These are phyloP conservation scores for Virgularia gustaviana DNA, from an alignment of 92 coral and sea anemone genomes.

Conservation along the genomic window DNA sequence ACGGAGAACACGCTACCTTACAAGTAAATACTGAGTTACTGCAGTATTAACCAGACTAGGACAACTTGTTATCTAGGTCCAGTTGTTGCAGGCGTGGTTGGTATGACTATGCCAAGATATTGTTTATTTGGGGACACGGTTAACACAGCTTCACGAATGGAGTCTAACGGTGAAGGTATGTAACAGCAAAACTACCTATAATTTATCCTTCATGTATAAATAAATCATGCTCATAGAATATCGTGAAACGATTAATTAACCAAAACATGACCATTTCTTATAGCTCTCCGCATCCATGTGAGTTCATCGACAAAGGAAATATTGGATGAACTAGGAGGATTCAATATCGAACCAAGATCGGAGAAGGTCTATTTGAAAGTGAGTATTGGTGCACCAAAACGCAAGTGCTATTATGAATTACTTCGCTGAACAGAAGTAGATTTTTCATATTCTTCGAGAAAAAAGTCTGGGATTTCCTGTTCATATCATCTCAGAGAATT, in stretches of 20 bases:
- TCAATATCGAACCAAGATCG: slow-evolving; percentile 52
- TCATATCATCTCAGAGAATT: neutral
- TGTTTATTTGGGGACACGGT: slow-evolving; percentile 96
- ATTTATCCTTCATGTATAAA: too few relatives aligned
- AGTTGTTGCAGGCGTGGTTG: slow-evolving; percentile 93
- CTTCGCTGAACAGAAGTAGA: too few relatives aligned
- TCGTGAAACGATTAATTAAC: neutral
- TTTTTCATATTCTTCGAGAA: too few relatives aligned
- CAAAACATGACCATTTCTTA: neutral
- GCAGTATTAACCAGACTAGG: too few relatives aligned
- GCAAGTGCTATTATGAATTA: too few relatives aligned
- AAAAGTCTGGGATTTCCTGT: neutral
- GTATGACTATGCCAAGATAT: slow-evolving; percentile 92
- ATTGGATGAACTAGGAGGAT: slow-evolving; percentile 65
- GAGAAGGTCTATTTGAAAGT: slow-evolving; percentile 72
- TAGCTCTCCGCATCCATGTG: slow-evolving; percentile 77
- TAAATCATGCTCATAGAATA: too few relatives aligned
- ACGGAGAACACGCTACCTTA: too few relatives aligned
- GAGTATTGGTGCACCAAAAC: too few relatives aligned
- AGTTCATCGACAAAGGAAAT: slow-evolving; percentile 64
- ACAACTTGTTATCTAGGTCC: slow-evolving; percentile 59
- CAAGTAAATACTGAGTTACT: too few relatives aligned
- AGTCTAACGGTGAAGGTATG: slow-evolving; percentile 86
- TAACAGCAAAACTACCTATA: too few relatives aligned
- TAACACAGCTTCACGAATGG: slow-evolving; percentile 91